A percentile compares a stretch with the other conserved stretches of the same genome.
phyloP scores from a whole-genome alignment of 1,140 invertebrate genomes.

The Euschistus heros region DNA sequence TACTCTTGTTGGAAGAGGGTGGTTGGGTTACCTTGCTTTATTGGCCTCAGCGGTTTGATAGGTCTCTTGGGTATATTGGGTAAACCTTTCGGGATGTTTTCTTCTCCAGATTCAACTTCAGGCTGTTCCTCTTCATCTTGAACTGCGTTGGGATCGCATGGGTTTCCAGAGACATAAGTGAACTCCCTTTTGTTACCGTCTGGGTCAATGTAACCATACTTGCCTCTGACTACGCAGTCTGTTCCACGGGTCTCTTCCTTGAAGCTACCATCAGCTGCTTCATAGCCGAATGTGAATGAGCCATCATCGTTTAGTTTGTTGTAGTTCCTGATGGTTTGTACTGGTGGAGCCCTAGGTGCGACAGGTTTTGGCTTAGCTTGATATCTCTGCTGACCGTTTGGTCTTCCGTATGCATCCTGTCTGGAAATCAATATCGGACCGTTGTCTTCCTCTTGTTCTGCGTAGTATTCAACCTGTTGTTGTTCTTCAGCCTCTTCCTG shows the following conservation, averaged over 20 bases:
- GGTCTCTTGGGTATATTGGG: slow-evolving; percentile 29
- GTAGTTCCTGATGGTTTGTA: slow-evolving; percentile 67
- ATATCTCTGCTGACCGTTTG: slow-evolving; percentile 25
- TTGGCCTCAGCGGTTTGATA: slow-evolving; percentile 27
- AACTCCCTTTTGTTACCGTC: slow-evolving; percentile 79
- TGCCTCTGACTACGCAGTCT: slow-evolving; percentile 75
- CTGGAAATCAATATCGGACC: slow-evolving; percentile 27
- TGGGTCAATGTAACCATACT: slow-evolving; percentile 80
- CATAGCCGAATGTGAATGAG: slow-evolving; percentile 78
- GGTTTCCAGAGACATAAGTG: slow-evolving; percentile 83
- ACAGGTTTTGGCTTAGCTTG: slow-evolving; percentile 33
- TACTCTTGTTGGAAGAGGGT: slow-evolving; percentile 35
- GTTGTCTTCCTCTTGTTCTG: slow-evolving; percentile 35
- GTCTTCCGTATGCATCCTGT: slow-evolving; percentile 28
- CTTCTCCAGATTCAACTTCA: slow-evolving; percentile 30
- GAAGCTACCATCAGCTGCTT: slow-evolving; percentile 79
- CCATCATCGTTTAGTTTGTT: slow-evolving; percentile 75
- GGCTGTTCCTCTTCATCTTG: slow-evolving; percentile 47
- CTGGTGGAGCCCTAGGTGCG: slow-evolving; percentile 52
- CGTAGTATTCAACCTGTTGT: slow-evolving; percentile 32
- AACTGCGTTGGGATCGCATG: slow-evolving; percentile 69
- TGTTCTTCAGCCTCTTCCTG: slow-evolving; percentile 30
- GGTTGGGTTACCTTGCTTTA: slow-evolving; percentile 34
- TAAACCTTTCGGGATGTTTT: slow-evolving; percentile 32
- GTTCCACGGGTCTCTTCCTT: slow-evolving; percentile 77